Percentiles rank a stretch among this genome's conserved stretches.
phyloP scores from a whole-genome alignment of 2,888 invertebrate species.

The Pteria penguin region DNA sequence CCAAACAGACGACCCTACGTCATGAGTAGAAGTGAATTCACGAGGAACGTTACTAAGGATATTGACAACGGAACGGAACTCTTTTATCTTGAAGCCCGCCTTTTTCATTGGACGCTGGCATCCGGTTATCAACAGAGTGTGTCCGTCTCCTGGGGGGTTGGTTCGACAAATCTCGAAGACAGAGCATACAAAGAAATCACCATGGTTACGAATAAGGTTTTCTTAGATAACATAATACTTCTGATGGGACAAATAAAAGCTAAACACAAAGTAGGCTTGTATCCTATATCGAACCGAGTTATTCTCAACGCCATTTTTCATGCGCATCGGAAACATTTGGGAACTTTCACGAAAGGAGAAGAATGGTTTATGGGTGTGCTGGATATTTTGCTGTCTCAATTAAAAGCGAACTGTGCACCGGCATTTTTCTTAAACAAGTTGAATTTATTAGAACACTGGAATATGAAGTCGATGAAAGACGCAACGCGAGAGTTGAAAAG shows the following conservation, averaged over 20 bases:
- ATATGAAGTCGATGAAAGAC: conserved; percentile 24
- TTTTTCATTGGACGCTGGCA: conserved; percentile 19
- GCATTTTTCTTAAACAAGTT: conserved; percentile 54
- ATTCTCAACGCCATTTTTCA: conserved; percentile 54
- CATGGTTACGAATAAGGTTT: background rate
- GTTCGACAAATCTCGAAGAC: conserved; percentile 33
- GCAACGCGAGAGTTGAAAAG: conserved; percentile 36
- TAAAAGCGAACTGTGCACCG: conserved; percentile 46
- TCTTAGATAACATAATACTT: conserved; percentile 47
- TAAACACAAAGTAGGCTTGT: conserved; percentile 37
- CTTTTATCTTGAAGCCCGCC: conserved; percentile 47
- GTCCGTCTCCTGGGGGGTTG: conserved; percentile 32
- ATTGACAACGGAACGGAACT: conserved; percentile 53
- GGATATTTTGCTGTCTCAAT: conserved; percentile 43
- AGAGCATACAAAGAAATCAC: conserved; percentile 25
- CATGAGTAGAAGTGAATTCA: conserved; percentile 50
- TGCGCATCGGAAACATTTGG: conserved; percentile 52
- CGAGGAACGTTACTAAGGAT: conserved; percentile 41
- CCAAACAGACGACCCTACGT: conserved; percentile 55
- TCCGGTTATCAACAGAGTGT: conserved; percentile 25
- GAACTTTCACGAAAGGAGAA: conserved; percentile 40
- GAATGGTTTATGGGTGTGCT: conserved; percentile 53
- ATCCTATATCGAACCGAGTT: conserved; percentile 50
- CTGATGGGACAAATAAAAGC: conserved; percentile 53
- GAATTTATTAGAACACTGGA: conserved; percentile 45